Percentiles rank a stretch among this genome's conserved stretches.
phyloP scores from a whole-genome alignment of 2,888 invertebrate genomes.

The Helobdella robusta region DNA sequence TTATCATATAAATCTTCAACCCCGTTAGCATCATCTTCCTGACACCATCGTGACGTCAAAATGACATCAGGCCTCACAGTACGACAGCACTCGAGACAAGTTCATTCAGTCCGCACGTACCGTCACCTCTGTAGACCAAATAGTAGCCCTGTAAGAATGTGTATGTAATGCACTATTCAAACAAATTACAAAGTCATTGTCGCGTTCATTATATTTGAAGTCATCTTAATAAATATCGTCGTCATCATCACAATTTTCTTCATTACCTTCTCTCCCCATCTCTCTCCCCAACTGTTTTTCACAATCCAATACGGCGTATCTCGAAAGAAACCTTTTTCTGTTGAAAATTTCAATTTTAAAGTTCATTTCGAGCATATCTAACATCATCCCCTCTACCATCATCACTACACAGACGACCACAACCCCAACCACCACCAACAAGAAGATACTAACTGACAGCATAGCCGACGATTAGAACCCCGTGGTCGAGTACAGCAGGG shows the following conservation, averaged over 20 bases:
- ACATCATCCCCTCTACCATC: too few relatives aligned
- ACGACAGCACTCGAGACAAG: slow-evolving; percentile 73
- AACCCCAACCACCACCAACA: slow-evolving; percentile 65
- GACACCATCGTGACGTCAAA: too few relatives aligned
- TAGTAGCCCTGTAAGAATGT: slow-evolving; percentile 67
- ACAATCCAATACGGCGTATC: slow-evolving; percentile 71
- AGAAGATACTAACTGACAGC: slow-evolving; percentile 55
- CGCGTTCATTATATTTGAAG: too few relatives aligned
- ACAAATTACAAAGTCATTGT: too few relatives aligned
- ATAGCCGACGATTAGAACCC: slow-evolving; percentile 88
- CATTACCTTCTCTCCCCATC: slow-evolving; percentile 75
- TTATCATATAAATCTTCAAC: too few relatives aligned
- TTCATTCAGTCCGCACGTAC: slow-evolving; percentile 82
- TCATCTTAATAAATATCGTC: too few relatives aligned
- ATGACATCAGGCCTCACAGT: slow-evolving; percentile 30
- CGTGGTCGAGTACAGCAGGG: slow-evolving; percentile 73
- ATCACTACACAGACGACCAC: slow-evolving; percentile 38
- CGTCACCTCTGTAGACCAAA: slow-evolving; percentile 82
- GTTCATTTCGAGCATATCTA: too few relatives aligned
- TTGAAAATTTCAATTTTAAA: too few relatives aligned
- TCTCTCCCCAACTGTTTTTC: slow-evolving; percentile 85
- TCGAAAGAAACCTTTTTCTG: slow-evolving; percentile 24
- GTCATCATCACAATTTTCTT: too few relatives aligned
- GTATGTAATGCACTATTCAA: not conserved
- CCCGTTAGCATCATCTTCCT: too few relatives aligned